Conservation (phyloP, 1,140 invertebrate species). For the Uloborus diversus region DNA sequence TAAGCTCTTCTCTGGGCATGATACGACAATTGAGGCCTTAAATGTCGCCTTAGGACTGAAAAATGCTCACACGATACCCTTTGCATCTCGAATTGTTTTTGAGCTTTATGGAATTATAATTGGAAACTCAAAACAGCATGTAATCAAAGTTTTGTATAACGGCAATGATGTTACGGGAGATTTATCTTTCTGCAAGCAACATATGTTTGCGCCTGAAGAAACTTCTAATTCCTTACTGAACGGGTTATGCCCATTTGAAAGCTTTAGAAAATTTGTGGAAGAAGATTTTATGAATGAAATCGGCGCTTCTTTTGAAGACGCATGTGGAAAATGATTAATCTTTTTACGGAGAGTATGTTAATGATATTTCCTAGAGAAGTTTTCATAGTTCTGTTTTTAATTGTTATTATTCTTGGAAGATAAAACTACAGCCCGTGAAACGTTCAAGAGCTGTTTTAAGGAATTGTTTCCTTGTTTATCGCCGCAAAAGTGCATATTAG, state of each 20-base stretch:
- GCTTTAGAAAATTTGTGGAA: slow-evolving; percentile 62
- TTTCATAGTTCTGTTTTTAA: too few relatives aligned
- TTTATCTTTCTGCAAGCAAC: slow-evolving; percentile 77
- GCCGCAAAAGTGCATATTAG: too few relatives aligned
- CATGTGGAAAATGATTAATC: too few relatives aligned
- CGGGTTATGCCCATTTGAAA: slow-evolving; percentile 62
- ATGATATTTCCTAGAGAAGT: too few relatives aligned
- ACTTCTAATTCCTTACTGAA: background rate
- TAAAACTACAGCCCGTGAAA: too few relatives aligned
- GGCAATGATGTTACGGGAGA: slow-evolving; percentile 84
- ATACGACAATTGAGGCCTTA: slow-evolving; percentile 85
- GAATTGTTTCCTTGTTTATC: too few relatives aligned
- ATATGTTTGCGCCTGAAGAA: background rate
- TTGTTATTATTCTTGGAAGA: too few relatives aligned
- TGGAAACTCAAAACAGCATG: slow-evolving; percentile 71
- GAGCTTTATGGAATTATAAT: slow-evolving; percentile 70
- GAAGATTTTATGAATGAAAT: slow-evolving; percentile 42
- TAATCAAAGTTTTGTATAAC: slow-evolving; percentile 84
- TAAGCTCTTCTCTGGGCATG: slow-evolving; percentile 89
- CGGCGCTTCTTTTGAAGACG: too few relatives aligned
- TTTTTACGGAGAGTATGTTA: too few relatives aligned
- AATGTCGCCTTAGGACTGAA: slow-evolving; percentile 78
- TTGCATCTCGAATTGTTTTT: slow-evolving; percentile 84
- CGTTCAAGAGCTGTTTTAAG: too few relatives aligned
- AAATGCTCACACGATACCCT: slow-evolving; percentile 72